Percentiles rank a stretch among this genome's conserved stretches.
Evolutionary conservation across 2,888 invertebrate genomes (phyloP).

Genomic region (Limnephilus auricula): DNA sequence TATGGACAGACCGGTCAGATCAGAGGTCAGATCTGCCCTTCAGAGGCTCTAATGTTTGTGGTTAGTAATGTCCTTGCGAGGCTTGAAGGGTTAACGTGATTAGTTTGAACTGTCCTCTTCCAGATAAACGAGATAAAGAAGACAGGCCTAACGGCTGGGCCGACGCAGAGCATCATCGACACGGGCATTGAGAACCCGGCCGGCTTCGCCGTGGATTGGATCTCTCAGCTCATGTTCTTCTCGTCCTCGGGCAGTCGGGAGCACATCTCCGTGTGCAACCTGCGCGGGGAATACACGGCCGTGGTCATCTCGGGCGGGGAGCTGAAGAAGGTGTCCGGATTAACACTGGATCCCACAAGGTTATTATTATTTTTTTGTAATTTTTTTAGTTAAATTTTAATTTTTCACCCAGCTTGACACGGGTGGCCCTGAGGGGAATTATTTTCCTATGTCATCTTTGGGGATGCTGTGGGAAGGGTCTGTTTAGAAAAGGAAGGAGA

Average conservation of each 20-base stretch:
- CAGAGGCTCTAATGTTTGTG: too few relatives aligned
- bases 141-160: slow-evolving; percentile 82
- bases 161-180: slow-evolving; percentile 85
- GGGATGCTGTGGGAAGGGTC: too few relatives aligned
- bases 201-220: slow-evolving; percentile 91
- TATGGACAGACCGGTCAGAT: too few relatives aligned
- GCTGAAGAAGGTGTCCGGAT: slow-evolving; percentile 78
- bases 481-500: too few relatives aligned
- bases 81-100: too few relatives aligned
- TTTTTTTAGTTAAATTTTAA: too few relatives aligned
- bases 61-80: too few relatives aligned
- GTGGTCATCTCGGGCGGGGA: slow-evolving; percentile 71
- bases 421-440: too few relatives aligned
- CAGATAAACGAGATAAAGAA: slow-evolving; percentile 84
- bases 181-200: slow-evolving; percentile 80
- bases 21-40: too few relatives aligned
- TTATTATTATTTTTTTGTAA: not conserved
- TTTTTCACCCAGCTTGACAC: too few relatives aligned
- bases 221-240: slow-evolving; percentile 86
- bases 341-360: slow-evolving; percentile 83
- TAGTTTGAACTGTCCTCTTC: slow-evolving; percentile 3
- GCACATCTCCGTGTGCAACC: slow-evolving; percentile 83
- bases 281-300: slow-evolving; percentile 84
- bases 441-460: too few relatives aligned
- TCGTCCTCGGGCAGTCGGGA: slow-evolving; percentile 77